These are phyloP conservation scores for Rhinophrynus dorsalis DNA, from an alignment of 2,797 vertebrate genomes.

Conservation along the genomic window DNA sequence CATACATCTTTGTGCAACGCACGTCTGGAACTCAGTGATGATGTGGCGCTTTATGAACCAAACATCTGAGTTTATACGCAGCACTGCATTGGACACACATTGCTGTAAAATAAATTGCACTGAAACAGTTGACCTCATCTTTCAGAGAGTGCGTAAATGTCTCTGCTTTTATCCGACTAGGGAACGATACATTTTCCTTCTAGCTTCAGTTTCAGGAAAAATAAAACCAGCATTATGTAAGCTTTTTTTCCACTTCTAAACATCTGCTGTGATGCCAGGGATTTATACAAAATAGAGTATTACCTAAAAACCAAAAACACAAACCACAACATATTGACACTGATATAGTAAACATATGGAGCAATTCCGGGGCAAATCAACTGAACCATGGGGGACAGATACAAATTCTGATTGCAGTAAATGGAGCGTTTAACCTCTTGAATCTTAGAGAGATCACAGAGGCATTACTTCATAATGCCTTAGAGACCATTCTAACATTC, in stretches of 20 bases:
- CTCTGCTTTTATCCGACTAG: not conserved
- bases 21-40: conserved; percentile 26
- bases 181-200: not conserved
- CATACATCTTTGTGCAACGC: not conserved
- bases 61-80: not conserved
- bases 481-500: no score
- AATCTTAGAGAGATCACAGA: no score
- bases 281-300: not conserved
- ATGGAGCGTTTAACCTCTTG: no score
- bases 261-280: not conserved
- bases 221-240: not conserved
- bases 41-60: conserved; percentile 30
- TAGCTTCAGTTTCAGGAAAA: conserved; percentile 2
- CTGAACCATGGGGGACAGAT: no score
- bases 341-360: no score
- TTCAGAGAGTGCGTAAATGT: not conserved
- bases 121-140: conserved; percentile 29
- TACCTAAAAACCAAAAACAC: not conserved
- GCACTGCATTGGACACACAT: conserved; percentile 7
- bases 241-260: not conserved
- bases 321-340: no score
- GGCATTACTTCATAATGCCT: no score
- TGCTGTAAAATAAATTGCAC: conserved; percentile 7
- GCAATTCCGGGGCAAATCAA: no score
- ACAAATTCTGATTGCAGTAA: no score